These are phyloP conservation scores for Hirtodrosophila histrioides DNA, from an alignment of 2,888 invertebrate species.

Conservation along the genomic window DNA sequence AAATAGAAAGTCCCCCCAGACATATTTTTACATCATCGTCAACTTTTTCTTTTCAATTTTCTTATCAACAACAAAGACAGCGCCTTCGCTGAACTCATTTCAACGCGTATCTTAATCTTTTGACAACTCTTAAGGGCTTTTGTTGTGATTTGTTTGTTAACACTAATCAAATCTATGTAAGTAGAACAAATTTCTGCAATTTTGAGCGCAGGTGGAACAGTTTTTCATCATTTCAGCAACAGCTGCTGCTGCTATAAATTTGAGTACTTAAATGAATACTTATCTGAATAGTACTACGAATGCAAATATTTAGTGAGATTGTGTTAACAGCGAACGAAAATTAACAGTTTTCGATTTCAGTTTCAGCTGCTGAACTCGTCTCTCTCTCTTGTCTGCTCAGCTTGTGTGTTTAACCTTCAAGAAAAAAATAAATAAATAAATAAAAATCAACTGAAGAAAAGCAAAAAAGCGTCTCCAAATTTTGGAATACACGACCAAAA, in stretches of 20 bases:
- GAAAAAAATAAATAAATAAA: constrained; percentile 4
- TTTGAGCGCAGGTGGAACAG: constrained; percentile 28
- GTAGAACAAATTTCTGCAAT: constrained; percentile 21
- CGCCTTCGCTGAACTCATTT: too few relatives aligned
- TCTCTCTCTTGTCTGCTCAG: constrained; percentile 12
- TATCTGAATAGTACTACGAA: constrained; percentile 26
- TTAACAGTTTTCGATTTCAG: constrained; percentile 69
- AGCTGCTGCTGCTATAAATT: constrained; percentile 17
- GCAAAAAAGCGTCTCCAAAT: constrained; percentile 35
- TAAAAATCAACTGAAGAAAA: constrained; percentile 11
- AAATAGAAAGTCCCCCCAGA: constrained; percentile 2
- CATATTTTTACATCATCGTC: background rate
- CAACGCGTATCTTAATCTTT: background rate
- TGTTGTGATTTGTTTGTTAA: background rate
- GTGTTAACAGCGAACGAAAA: constrained; percentile 60
- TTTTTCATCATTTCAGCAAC: constrained; percentile 26
- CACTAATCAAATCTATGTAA: constrained; percentile 6
- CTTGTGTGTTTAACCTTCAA: constrained; percentile 64
- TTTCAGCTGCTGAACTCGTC: constrained; percentile 41
- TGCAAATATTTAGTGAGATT: constrained; percentile 69
- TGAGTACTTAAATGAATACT: constrained; percentile 14
- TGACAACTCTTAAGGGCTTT: background rate
- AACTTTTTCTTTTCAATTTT: background rate
- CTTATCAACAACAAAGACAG: background rate
- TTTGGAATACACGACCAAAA: constrained; percentile 50